Evolutionary conservation across 1,140 invertebrate genomes (phyloP).

Genomic region (Meloidogyne chitwoodi): DNA sequence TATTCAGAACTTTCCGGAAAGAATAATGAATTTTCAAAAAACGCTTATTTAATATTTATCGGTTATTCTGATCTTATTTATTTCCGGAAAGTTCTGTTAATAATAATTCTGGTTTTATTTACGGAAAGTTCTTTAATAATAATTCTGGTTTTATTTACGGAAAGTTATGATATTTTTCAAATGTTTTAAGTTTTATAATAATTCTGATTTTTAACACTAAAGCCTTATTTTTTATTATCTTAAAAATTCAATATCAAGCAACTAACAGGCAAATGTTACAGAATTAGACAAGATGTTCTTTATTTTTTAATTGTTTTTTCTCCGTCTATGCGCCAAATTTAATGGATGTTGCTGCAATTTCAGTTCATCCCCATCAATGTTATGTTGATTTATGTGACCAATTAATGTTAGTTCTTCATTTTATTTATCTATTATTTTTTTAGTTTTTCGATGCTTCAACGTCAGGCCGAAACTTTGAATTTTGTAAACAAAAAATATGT

Average conservation of each 20-base stretch:
- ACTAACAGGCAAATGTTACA: slow-evolving; percentile 24
- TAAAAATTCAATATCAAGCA: slow-evolving; percentile 18
- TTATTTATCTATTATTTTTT: slow-evolving; percentile 13
- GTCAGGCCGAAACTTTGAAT: background rate
- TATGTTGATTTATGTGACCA: slow-evolving; percentile 3
- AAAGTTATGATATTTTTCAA: no score
- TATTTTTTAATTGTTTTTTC: slow-evolving; percentile 24
- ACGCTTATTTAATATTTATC: no score
- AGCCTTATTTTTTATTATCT: no score
- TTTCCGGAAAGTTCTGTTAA: no score
- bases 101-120: no score
- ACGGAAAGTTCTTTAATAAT: no score
- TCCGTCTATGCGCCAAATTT: slow-evolving; percentile 33
- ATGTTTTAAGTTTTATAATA: no score
- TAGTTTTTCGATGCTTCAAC: slow-evolving; percentile 17
- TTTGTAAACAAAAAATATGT: slow-evolving; percentile 6
- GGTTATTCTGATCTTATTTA: no score
- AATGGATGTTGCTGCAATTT: slow-evolving; percentile 22
- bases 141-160: no score
- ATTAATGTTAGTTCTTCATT: slow-evolving; percentile 25
- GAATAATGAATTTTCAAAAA: no score
- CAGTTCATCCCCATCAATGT: slow-evolving; percentile 4
- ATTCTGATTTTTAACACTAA: no score
- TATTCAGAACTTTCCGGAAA: background rate
- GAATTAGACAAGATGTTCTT: slow-evolving; percentile 8